Evolutionary conservation across 2,113 vertebrate species (phyloP).

Genomic region (Passer domesticus): DNA sequence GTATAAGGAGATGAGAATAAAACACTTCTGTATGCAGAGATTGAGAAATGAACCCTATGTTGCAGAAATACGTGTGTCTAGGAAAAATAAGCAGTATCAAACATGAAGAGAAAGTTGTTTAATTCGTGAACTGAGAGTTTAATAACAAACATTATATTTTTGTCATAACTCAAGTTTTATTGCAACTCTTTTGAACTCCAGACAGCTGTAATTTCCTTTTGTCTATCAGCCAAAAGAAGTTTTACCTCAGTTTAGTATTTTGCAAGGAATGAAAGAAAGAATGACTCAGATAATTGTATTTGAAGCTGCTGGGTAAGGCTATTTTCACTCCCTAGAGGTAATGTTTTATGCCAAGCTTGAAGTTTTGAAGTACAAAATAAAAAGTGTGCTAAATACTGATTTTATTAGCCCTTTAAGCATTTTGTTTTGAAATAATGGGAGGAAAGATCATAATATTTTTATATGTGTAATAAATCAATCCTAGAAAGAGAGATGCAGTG

Average conservation of each 20-base stretch:
- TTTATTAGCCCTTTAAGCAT: slow-evolving; percentile 56
- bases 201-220: slow-evolving; percentile 46
- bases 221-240: slow-evolving; percentile 25
- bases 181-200: slow-evolving; percentile 43
- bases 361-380: slow-evolving; percentile 49
- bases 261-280: slow-evolving; percentile 37
- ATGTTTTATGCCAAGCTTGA: slow-evolving; percentile 3
- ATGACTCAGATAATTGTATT: slow-evolving; percentile 28
- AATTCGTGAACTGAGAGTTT: background rate
- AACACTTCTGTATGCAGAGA: background rate
- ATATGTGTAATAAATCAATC: slow-evolving; percentile 29
- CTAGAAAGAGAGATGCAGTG: background rate
- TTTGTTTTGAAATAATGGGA: slow-evolving; percentile 49
- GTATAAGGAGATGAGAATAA: background rate
- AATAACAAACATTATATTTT: slow-evolving; percentile 21
- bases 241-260: slow-evolving; percentile 35
- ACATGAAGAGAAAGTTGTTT: background rate
- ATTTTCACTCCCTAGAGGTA: slow-evolving; percentile 26
- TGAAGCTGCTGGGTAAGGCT: slow-evolving; percentile 41
- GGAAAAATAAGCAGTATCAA: background rate
- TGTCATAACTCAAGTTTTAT: slow-evolving; percentile 41
- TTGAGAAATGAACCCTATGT: background rate
- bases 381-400: slow-evolving; percentile 47
- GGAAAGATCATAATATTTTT: slow-evolving; percentile 44
- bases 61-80: background rate